Evolutionary conservation across 2,797 vertebrate genomes (phyloP).

Genomic region (Eutrigla gurnardus): DNA sequence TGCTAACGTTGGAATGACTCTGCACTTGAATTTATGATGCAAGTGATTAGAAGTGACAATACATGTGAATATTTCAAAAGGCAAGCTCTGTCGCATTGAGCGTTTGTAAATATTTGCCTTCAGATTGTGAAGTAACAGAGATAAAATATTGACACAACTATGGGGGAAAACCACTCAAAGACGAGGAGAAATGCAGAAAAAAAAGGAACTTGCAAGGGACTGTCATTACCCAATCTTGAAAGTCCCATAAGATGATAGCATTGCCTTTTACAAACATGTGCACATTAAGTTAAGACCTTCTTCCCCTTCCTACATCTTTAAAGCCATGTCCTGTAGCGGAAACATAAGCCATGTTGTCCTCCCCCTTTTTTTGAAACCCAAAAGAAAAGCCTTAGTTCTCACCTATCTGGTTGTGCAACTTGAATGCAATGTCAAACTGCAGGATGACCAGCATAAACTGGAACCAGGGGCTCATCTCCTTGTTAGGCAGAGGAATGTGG

Average conservation of each 20-base stretch:
- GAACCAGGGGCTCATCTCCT: slow-evolving; percentile 99
- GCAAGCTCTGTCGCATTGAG: slow-evolving; percentile 1
- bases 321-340: slow-evolving; percentile 4
- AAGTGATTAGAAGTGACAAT: slow-evolving; percentile 49
- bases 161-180: not conserved
- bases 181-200: not conserved
- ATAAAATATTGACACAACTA: slow-evolving; percentile 20
- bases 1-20: slow-evolving; percentile 6
- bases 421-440: slow-evolving; percentile 95
- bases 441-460: slow-evolving; percentile 97
- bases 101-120: slow-evolving; percentile 34
- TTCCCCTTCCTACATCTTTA: not conserved
- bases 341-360: not conserved
- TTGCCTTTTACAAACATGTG: not conserved
- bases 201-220: not conserved
- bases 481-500: slow-evolving; percentile 89
- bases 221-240: not conserved
- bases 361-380: not conserved
- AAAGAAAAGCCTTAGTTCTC: slow-evolving; percentile 65
- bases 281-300: not conserved
- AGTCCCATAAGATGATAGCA: not conserved
- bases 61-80: slow-evolving; percentile 44
- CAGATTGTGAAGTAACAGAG: slow-evolving; percentile 34
- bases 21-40: slow-evolving; percentile 16
- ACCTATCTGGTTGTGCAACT: slow-evolving; percentile 94